A percentile compares a stretch with the other conserved stretches of the same genome.
Evolutionary conservation across 2,113 vertebrate genomes (phyloP).

Genomic region (Lates calcarifer): DNA sequence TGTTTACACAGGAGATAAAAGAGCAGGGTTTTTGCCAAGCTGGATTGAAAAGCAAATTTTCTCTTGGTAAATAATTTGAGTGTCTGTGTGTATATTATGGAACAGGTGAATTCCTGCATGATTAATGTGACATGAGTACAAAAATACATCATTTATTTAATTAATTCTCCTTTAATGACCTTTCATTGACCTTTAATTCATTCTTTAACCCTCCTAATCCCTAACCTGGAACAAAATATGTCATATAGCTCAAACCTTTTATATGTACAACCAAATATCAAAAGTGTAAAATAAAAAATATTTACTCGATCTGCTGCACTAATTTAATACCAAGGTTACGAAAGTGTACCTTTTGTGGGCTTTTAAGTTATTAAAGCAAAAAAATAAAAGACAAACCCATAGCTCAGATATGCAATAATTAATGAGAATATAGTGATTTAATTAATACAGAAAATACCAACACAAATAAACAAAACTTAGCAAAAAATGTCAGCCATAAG

Average conservation of each 20-base stretch:
- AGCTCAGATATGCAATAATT: background rate
- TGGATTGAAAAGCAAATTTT: conserved; percentile 23
- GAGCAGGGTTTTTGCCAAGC: background rate
- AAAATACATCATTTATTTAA: background rate
- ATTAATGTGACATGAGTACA: background rate
- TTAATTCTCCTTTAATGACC: background rate
- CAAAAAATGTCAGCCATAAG: too few species aligned
- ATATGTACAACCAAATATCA: too few species aligned
- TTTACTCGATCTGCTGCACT: too few species aligned
- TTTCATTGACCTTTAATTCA: background rate
- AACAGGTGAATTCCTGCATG: background rate
- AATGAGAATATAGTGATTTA: background rate
- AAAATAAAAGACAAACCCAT: too few species aligned
- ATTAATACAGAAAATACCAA: background rate
- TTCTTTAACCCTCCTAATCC: background rate
- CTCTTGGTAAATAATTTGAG: conserved; percentile 25
- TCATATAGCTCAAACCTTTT: too few species aligned
- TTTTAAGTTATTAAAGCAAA: too few species aligned
- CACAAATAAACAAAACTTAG: background rate
- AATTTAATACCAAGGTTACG: background rate
- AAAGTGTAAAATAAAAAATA: too few species aligned
- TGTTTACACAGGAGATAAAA: conserved; percentile 49
- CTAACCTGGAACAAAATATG: too few species aligned
- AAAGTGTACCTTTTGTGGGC: background rate
- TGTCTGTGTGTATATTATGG: conserved; percentile 7